These are phyloP conservation scores for Myripristis murdjan DNA, from an alignment of 2,797 vertebrate genomes.

Conservation along the genomic window DNA sequence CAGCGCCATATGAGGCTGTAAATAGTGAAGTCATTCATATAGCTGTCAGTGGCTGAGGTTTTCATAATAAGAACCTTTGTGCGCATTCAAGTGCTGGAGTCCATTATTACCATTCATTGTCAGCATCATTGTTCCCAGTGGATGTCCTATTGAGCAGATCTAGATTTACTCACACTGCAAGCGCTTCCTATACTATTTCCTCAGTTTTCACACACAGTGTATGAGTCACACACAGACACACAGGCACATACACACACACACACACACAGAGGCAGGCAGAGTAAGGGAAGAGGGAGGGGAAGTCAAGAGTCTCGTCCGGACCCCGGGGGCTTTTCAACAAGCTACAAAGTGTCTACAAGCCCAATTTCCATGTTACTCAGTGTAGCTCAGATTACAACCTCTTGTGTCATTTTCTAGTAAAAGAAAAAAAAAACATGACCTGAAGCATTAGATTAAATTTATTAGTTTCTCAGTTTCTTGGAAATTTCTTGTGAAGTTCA, in stretches of 20 bases:
- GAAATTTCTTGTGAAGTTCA: too few species aligned
- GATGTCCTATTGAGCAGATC: conserved; percentile 67
- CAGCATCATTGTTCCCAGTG: conserved; percentile 76
- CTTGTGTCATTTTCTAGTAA: too few species aligned
- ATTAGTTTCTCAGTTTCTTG: too few species aligned
- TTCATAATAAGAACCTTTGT: conserved; percentile 24
- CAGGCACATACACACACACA: conserved; percentile 18
- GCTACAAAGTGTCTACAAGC: conserved; percentile 33
- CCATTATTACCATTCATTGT: conserved; percentile 64
- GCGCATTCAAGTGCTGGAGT: conserved; percentile 2
- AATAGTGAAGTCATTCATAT: conserved; percentile 31
- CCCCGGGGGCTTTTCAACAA: conserved; percentile 54
- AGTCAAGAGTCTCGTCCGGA: conserved; percentile 58
- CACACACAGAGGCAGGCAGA: background rate
- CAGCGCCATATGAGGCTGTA: conserved; percentile 2
- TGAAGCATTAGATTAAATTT: too few species aligned
- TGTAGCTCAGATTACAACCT: background rate
- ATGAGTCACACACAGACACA: conserved; percentile 29
- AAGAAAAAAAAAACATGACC: too few species aligned
- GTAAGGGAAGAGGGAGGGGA: conserved; percentile 47
- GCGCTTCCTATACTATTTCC: conserved; percentile 80
- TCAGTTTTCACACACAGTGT: conserved; percentile 53
- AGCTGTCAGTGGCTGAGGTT: conserved; percentile 41
- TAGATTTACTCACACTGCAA: conserved; percentile 64
- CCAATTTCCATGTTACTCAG: background rate